These are phyloP conservation scores for Esperia sulphurella DNA, from an alignment of 2,888 invertebrate genomes.

Conservation along the genomic window DNA sequence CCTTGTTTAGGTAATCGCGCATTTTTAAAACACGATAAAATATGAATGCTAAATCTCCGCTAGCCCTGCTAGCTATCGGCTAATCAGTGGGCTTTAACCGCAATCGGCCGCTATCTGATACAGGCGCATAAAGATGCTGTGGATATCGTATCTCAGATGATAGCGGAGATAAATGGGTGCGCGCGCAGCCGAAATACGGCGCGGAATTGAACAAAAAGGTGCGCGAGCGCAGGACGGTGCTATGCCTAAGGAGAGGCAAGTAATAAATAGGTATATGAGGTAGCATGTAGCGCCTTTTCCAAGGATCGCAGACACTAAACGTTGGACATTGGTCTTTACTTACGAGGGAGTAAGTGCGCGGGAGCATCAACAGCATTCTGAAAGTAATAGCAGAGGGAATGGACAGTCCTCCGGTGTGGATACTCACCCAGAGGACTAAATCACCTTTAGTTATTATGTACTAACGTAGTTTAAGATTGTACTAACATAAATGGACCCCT, in stretches of 20 bases:
- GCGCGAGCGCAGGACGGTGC: slow-evolving; percentile 39
- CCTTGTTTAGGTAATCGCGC: too few species aligned
- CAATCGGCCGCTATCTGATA: slow-evolving; percentile 53
- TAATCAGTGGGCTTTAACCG: slow-evolving; percentile 56
- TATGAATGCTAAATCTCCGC: neutral
- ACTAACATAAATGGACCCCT: too few species aligned
- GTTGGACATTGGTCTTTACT: too few species aligned
- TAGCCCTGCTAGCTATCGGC: slow-evolving; percentile 37
- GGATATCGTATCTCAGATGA: slow-evolving; percentile 70
- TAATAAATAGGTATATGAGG: neutral
- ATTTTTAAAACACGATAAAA: neutral
- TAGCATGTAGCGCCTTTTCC: too few species aligned
- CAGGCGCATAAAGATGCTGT: slow-evolving; percentile 58
- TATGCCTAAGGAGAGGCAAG: slow-evolving; percentile 24
- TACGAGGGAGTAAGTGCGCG: too few species aligned
- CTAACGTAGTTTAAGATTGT: too few species aligned
- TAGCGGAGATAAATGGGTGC: slow-evolving; percentile 62
- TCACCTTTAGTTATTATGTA: too few species aligned
- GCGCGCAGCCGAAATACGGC: slow-evolving; percentile 71
- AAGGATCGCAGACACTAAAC: too few species aligned
- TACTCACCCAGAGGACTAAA: too few species aligned
- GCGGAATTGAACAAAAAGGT: slow-evolving; percentile 59
- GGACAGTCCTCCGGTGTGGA: too few species aligned
- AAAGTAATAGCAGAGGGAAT: too few species aligned
- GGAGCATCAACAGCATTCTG: too few species aligned